These are phyloP conservation scores for Eilema depressum DNA, from an alignment of 2,888 invertebrate species.

Conservation along the genomic window DNA sequence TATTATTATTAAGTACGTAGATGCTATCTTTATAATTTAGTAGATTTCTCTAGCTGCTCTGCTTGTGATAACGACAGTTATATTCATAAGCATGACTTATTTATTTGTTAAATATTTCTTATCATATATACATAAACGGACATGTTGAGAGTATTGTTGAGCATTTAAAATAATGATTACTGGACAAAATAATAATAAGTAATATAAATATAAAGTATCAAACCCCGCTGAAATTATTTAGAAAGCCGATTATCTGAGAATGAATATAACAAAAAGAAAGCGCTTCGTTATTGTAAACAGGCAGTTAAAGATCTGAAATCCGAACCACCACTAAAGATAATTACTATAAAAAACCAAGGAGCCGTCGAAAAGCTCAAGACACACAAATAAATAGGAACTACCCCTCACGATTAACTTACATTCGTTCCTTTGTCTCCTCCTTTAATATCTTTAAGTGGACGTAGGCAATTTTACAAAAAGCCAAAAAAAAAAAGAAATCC, in stretches of 20 bases:
- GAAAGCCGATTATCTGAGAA: slow-evolving; percentile 11
- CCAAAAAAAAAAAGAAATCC: slow-evolving; percentile 74
- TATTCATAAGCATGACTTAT: background rate
- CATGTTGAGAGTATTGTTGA: background rate
- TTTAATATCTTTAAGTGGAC: slow-evolving; percentile 85
- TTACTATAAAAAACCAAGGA: slow-evolving; percentile 32
- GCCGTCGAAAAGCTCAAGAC: slow-evolving; percentile 26
- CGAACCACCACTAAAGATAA: slow-evolving; percentile 37
- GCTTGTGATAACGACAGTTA: background rate
- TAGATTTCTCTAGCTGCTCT: too few relatives aligned
- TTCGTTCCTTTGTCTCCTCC: slow-evolving; percentile 70
- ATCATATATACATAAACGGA: too few relatives aligned
- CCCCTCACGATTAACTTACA: slow-evolving; percentile 66
- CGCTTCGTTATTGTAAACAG: slow-evolving; percentile 16
- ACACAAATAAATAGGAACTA: slow-evolving; percentile 56
- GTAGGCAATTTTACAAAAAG: slow-evolving; percentile 82
- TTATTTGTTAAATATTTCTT: too few relatives aligned
- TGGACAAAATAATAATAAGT: background rate
- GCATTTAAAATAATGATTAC: background rate
- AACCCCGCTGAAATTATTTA: background rate
- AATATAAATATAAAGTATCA: background rate
- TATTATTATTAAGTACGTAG: too few relatives aligned
- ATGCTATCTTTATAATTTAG: too few relatives aligned
- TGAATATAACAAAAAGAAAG: slow-evolving; percentile 11
- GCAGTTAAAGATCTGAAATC: slow-evolving; percentile 33